Evolutionary conservation across 2,888 invertebrate genomes (phyloP).

Genomic region (Uropetala carovei): DNA sequence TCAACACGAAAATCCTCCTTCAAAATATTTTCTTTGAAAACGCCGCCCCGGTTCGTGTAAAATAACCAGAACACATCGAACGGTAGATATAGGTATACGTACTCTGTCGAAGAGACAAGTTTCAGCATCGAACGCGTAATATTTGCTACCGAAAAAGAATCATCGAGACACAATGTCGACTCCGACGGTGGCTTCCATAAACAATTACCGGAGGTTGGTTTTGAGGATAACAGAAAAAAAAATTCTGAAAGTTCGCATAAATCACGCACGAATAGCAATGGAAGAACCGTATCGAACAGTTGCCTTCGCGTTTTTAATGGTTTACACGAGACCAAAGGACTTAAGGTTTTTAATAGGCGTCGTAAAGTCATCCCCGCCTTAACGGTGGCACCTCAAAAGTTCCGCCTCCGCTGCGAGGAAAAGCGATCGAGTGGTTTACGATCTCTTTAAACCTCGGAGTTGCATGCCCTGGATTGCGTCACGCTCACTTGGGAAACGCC

Average conservation of each 20-base stretch:
- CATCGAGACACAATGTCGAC: too few relatives aligned
- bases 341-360: slow-evolving; percentile 16
- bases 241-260: neutral
- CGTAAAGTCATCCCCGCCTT: slow-evolving; percentile 41
- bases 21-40: too few relatives aligned
- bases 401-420: slow-evolving; percentile 30
- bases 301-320: slow-evolving; percentile 48
- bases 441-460: neutral
- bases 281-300: slow-evolving; percentile 30
- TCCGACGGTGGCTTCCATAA: neutral
- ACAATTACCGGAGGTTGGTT: neutral
- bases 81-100: too few relatives aligned
- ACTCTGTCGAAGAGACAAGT: too few relatives aligned
- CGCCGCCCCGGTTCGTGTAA: too few relatives aligned
- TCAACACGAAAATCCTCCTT: too few relatives aligned
- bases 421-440: slow-evolving; percentile 25
- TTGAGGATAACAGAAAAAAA: neutral
- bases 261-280: slow-evolving; percentile 32
- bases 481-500: slow-evolving; percentile 8
- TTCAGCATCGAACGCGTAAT: too few relatives aligned
- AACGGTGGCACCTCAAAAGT: slow-evolving; percentile 48
- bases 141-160: too few relatives aligned
- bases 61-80: too few relatives aligned
- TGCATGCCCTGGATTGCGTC: slow-evolving; percentile 8
- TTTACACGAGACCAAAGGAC: slow-evolving; percentile 33